A percentile compares a stretch with the other conserved stretches of the same genome.
These are phyloP conservation scores for Actinostola sp. DNA, from an alignment of 92 coral and sea anemone species.

Conservation along the genomic window DNA sequence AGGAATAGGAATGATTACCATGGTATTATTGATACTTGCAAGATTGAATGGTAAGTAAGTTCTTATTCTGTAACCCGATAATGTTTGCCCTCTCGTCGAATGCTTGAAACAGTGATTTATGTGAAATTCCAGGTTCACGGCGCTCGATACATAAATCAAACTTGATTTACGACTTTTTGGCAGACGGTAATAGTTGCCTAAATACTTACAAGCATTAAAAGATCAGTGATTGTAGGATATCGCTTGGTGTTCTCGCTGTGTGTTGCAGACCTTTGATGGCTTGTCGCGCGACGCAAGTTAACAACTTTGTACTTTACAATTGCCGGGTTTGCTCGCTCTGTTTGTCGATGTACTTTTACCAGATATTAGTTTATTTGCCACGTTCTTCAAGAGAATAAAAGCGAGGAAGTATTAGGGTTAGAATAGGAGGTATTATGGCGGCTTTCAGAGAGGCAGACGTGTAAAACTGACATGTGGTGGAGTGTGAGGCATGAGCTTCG, in stretches of 20 bases:
- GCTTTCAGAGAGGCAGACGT: conserved; percentile 56
- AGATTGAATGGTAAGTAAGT: conserved; percentile 8
- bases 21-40: conserved; percentile 1
- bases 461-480: conserved; percentile 81
- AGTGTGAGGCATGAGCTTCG: conserved; percentile 70
- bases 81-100: not conserved
- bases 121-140: conserved; percentile 66
- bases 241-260: not conserved
- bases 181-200: conserved; percentile 51
- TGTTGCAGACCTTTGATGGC: conserved; percentile 4
- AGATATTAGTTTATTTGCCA: conserved; percentile 28
- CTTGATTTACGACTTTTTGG: conserved; percentile 32
- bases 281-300: conserved; percentile 13
- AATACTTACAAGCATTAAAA: conserved; percentile 38
- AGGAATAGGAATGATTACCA: not conserved
- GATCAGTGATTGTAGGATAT: conserved; percentile 19
- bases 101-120: conserved; percentile 58
- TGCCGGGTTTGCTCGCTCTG: not conserved
- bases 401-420: conserved; percentile 74
- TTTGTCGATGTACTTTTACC: not conserved
- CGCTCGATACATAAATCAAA: conserved; percentile 67
- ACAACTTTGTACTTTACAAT: conserved; percentile 3
- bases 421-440: conserved; percentile 51
- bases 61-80: conserved; percentile 58
- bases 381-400: conserved; percentile 32